Conservation (phyloP, 2,888 invertebrate species). For the Synergus gifuensis region DNA sequence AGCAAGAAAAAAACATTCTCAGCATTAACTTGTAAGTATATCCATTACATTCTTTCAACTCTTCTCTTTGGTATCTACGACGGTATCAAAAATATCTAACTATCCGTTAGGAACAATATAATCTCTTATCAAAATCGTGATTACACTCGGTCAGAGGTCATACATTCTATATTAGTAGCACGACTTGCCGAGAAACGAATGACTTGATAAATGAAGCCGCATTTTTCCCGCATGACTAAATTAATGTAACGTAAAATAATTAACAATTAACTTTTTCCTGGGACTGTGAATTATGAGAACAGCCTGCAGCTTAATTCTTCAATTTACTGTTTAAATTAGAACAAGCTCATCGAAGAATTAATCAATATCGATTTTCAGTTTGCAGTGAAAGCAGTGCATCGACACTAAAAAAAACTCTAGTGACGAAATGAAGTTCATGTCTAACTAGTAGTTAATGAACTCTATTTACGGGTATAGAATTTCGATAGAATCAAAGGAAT, state of each 20-base stretch:
- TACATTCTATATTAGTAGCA: background rate
- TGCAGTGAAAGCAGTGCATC: conserved; percentile 9
- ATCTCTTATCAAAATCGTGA: background rate
- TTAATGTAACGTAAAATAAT: background rate
- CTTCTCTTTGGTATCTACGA: background rate
- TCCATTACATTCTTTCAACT: background rate
- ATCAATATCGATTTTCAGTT: background rate
- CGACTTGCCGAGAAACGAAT: background rate
- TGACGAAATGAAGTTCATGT: conserved; percentile 44
- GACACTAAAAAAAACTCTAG: background rate
- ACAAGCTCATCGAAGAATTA: background rate
- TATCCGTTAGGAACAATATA: background rate
- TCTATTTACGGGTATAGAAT: conserved; percentile 41
- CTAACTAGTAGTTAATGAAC: conserved; percentile 45
- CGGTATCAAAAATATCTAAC: background rate
- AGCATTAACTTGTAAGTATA: conserved; percentile 10
- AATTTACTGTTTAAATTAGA: too few relatives aligned
- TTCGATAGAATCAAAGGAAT: background rate
- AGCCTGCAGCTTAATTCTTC: background rate
- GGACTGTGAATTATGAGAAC: background rate
- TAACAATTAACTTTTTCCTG: background rate
- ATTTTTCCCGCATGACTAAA: background rate
- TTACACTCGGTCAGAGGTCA: background rate
- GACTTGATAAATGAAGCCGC: background rate
- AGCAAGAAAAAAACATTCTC: conserved; percentile 9